Evolutionary conservation across 2,113 vertebrate species (phyloP), one percentile per base, ranked within the genome.

Genomic region (Malaclemys terrapin): DNA sequence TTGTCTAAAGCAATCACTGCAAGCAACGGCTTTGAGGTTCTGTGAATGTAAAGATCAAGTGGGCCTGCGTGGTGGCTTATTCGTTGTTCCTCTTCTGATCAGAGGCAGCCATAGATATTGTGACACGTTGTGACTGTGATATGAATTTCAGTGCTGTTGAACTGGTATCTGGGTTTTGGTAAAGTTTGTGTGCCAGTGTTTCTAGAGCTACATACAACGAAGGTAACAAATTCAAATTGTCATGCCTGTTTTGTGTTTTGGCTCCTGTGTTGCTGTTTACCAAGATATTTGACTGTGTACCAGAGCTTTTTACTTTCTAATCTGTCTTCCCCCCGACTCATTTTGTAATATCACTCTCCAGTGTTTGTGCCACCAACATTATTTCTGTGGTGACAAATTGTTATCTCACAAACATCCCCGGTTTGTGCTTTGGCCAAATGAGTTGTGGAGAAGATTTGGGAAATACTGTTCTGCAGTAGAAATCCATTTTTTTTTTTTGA

Each of bases 11-110:
- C 87, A 87, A 53, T 38, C 10, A 13, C 11, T 95, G 83, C 75
- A 89, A 95, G 81, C 79, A 78, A 35, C 45, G 57, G 75, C 88
- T 75, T 93, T 54, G 81, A 94, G 78, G 16, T 72, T 93, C 57
- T 90, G 56, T 80, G 56, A 38, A 80, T 76, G 75, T 47, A 45
- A 29, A 72, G 35, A 72, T 22, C 13, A 47, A 45, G 75, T 42
- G 13, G 42, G 42, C 16, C 69, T 93, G 50, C 52, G 82, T 78
- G 81, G 4, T n/a, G 42, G 31, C 35, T 52, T 96, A 0, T 83
- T 82, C 16, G 3, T 82, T 82, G 12, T 47, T 78, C 52, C 59
- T 86, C 79, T 27, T 88, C 86, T 86, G 80, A 69, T 78, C 85
- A 91, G 31, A 94, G 80, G 0, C 2, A 80, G 76, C 27, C 29